These are phyloP conservation scores for Tiaroga cobitis DNA, from an alignment of 2,797 vertebrate genomes.

Conservation along the genomic window DNA sequence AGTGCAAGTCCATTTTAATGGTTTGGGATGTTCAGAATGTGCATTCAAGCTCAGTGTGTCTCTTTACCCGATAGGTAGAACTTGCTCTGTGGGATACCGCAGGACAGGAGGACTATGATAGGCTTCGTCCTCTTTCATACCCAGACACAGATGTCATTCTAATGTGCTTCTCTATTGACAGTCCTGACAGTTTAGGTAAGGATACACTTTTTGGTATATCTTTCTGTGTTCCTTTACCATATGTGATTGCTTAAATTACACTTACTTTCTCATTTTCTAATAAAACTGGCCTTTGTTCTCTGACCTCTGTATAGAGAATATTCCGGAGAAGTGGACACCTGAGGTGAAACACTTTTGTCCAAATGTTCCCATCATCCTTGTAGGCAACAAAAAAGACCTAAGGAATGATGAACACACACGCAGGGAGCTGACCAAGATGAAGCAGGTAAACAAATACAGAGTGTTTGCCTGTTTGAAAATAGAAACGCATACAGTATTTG, in stretches of 20 bases:
- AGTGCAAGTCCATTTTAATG: slow-evolving; percentile 8
- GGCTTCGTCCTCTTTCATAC: slow-evolving; percentile 96
- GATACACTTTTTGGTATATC: not conserved
- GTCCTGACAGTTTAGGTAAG: slow-evolving; percentile 97
- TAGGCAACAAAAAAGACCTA: slow-evolving; percentile 99
- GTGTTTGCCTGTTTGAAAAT: not conserved
- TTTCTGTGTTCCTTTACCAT: not conserved
- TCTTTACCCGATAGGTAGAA: slow-evolving; percentile 84
- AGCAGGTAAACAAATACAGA: slow-evolving; percentile 81
- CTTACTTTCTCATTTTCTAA: not conserved
- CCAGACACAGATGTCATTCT: slow-evolving; percentile 99
- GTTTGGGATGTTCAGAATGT: not conserved
- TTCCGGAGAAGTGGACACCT: slow-evolving; percentile 99
- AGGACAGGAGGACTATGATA: slow-evolving; percentile 97
- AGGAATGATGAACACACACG: slow-evolving; percentile 98
- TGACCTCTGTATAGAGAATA: slow-evolving; percentile 87
- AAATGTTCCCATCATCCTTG: slow-evolving; percentile 97
- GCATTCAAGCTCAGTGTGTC: slow-evolving; percentile 10
- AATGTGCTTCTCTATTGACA: slow-evolving; percentile 99
- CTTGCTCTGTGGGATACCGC: slow-evolving; percentile 98
- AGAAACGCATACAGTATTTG: not conserved
- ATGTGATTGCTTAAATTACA: not conserved
- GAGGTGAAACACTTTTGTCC: slow-evolving; percentile 99
- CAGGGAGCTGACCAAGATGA: slow-evolving; percentile 98
- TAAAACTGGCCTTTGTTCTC: slow-evolving; percentile 7